These are phyloP conservation scores for Crotalus horridus DNA, from an alignment of 2,113 vertebrate species.

Conservation along the genomic window DNA sequence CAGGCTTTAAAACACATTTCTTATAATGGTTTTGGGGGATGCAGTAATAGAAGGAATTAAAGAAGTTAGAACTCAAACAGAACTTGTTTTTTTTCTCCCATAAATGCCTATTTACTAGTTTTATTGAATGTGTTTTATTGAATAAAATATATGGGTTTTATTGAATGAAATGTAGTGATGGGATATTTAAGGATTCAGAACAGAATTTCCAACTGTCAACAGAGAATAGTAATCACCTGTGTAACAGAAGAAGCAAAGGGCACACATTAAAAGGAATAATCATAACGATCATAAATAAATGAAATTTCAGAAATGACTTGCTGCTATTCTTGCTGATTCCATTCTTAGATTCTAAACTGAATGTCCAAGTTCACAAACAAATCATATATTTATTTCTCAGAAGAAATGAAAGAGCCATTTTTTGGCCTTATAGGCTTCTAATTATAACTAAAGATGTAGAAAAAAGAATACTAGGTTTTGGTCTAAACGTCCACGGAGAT, in stretches of 20 bases:
- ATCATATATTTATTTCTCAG: background rate
- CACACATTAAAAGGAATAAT: background rate
- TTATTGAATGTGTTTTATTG: background rate
- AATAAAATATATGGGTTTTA: background rate
- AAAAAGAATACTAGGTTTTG: background rate
- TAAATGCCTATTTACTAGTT: background rate
- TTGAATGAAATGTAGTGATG: background rate
- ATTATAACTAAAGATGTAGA: background rate
- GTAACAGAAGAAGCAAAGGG: background rate
- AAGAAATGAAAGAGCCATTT: background rate
- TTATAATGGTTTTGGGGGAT: background rate
- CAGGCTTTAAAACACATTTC: background rate
- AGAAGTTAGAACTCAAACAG: background rate
- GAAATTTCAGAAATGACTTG: background rate
- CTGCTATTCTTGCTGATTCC: background rate
- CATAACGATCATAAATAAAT: background rate
- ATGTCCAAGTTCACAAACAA: background rate
- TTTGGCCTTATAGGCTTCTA: background rate
- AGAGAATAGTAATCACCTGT: background rate
- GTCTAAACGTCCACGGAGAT: background rate
- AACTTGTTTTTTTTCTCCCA: background rate
- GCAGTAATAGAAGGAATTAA: background rate
- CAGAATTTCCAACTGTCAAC: background rate
- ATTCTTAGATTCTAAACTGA: background rate
- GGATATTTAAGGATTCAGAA: background rate